Evolutionary conservation across 1,140 invertebrate genomes (phyloP).

Genomic region (Harlomillsia oculata): DNA sequence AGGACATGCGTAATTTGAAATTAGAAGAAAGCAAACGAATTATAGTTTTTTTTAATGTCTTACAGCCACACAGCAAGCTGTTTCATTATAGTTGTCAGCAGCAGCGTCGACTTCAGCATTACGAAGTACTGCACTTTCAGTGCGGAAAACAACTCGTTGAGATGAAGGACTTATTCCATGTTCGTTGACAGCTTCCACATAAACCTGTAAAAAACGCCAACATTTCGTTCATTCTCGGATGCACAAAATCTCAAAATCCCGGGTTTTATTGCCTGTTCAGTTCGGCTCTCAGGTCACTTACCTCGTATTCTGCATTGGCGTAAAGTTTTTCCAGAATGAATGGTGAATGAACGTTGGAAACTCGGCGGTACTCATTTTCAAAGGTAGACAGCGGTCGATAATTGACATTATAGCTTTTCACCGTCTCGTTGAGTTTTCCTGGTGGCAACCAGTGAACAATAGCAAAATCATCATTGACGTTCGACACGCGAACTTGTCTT

Average conservation of each 20-base stretch:
- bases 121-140: slow-evolving; percentile 52
- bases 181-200: slow-evolving; percentile 65
- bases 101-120: slow-evolving; percentile 48
- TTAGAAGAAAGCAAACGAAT: slow-evolving; percentile 5
- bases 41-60: slow-evolving; percentile 6
- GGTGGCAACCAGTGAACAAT: slow-evolving; percentile 69
- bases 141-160: slow-evolving; percentile 60
- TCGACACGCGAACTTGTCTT: slow-evolving; percentile 53
- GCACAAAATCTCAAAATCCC: no score
- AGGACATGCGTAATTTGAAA: no score
- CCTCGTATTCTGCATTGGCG: slow-evolving; percentile 64
- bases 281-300: no score
- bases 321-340: slow-evolving; percentile 62
- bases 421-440: slow-evolving; percentile 56
- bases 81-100: slow-evolving; percentile 56
- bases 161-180: slow-evolving; percentile 66
- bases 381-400: slow-evolving; percentile 47
- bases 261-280: no score
- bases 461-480: slow-evolving; percentile 61
- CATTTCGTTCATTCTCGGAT: not conserved
- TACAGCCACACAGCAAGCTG: slow-evolving; percentile 57
- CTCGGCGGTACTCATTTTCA: slow-evolving; percentile 43
- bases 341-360: slow-evolving; percentile 49
- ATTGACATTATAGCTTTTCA: slow-evolving; percentile 57
- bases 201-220: slow-evolving; percentile 38